A percentile compares a stretch with the other conserved stretches of the same genome.
Conservation (phyloP, 2,113 vertebrate species). For the Malurus melanocephalus region DNA sequence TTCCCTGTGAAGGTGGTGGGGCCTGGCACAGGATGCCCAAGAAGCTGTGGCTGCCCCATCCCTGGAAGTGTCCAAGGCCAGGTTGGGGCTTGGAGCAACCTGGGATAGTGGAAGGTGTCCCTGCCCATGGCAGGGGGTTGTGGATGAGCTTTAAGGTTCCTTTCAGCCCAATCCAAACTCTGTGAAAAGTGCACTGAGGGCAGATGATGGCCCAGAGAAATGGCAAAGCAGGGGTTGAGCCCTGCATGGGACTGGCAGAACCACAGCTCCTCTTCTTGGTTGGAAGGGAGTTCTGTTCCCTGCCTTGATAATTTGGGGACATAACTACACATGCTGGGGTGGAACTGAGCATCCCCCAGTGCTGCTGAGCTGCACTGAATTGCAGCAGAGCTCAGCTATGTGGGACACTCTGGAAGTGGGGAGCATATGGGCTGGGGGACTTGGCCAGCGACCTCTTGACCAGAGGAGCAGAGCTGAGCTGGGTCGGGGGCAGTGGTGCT, state of each 20-base stretch:
- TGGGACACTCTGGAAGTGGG: rapidly evolving
- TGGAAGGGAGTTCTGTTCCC: neutral
- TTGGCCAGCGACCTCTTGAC: neutral
- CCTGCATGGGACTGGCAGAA: neutral
- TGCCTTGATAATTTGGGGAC: neutral
- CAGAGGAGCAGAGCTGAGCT: neutral
- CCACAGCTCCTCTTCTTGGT: rapidly evolving
- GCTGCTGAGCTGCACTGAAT: neutral
- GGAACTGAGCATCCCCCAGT: neutral
- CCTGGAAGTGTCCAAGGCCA: neutral
- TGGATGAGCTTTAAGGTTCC: neutral
- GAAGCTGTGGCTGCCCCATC: neutral
- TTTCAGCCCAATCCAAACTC: neutral
- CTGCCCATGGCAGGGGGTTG: neutral
- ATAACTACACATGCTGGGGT: rapidly evolving
- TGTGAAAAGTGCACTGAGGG: neutral
- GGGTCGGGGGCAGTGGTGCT: rapidly evolving
- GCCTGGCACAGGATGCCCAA: neutral
- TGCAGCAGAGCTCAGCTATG: neutral
- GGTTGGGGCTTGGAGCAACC: neutral
- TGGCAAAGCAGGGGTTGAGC: neutral
- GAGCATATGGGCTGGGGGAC: neutral
- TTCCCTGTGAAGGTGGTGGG: neutral
- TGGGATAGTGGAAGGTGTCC: neutral
- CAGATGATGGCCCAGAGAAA: too few relatives aligned